Evolutionary conservation across 2,797 vertebrate species (phyloP).

Genomic region (Cryptoblepharus egeriae): DNA sequence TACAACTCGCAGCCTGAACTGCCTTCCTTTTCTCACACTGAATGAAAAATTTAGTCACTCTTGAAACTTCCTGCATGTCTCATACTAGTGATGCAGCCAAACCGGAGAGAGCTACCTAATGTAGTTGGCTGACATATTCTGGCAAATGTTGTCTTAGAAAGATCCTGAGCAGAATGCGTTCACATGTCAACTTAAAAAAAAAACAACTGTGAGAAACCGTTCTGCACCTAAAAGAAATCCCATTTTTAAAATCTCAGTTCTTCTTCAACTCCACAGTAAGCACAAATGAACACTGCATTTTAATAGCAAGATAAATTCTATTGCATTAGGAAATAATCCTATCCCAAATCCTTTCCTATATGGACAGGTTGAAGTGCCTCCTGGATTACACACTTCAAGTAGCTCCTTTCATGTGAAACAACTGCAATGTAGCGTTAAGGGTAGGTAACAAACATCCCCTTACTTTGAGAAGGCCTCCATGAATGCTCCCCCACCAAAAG

Average conservation of each 20-base stretch:
- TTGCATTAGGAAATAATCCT: too few species aligned
- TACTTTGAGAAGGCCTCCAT: too few species aligned
- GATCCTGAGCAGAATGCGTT: not conserved
- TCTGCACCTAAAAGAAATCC: not conserved
- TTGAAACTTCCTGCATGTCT: not conserved
- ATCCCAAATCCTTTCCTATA: too few species aligned
- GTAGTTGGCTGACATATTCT: not conserved
- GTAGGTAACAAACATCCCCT: too few species aligned
- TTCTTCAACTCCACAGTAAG: not conserved
- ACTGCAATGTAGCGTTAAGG: too few species aligned
- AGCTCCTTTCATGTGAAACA: too few species aligned
- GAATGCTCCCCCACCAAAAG: too few species aligned
- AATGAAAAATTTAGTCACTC: constrained; percentile 33
- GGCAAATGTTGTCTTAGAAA: not conserved
- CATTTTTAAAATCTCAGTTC: too few species aligned
- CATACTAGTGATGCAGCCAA: accelerated
- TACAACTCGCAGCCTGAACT: not conserved
- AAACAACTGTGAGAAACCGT: not conserved
- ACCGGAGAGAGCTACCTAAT: accelerated
- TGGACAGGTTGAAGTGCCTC: too few species aligned
- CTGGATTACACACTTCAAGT: too few species aligned
- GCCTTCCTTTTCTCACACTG: constrained; percentile 55
- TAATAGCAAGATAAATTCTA: not conserved
- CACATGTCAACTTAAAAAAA: too few species aligned
- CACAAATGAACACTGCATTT: too few species aligned